phyloP scores from a whole-genome alignment of 2,888 invertebrate genomes.

The Choreutis nemorana region DNA sequence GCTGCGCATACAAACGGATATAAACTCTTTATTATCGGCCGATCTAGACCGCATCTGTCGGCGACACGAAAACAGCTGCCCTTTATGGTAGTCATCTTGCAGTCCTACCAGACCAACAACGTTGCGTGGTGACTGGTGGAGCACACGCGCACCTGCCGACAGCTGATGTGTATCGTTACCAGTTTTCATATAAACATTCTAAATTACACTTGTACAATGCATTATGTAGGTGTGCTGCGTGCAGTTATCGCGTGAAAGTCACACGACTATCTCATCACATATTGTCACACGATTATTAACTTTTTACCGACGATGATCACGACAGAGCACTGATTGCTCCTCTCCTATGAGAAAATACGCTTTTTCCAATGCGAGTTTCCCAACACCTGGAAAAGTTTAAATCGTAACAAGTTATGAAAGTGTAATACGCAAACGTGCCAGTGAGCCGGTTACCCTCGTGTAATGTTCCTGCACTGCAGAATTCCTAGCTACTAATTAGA shows the following conservation, averaged over 20 bases:
- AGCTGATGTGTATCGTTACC: conserved; percentile 26
- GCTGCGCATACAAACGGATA: conserved; percentile 48
- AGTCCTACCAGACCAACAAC: conserved; percentile 21
- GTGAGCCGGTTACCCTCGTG: conserved; percentile 31
- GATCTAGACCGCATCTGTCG: conserved; percentile 63
- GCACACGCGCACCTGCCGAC: conserved; percentile 54
- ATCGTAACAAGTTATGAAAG: conserved; percentile 63
- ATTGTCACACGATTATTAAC: conserved; percentile 33
- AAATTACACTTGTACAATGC: not conserved
- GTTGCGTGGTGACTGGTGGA: too few species aligned
- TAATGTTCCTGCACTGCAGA: conserved; percentile 41
- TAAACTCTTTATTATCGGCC: conserved; percentile 53
- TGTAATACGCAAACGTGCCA: conserved; percentile 43
- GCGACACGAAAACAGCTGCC: conserved; percentile 52
- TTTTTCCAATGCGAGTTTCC: conserved; percentile 46
- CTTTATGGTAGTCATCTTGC: conserved; percentile 38
- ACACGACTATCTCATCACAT: conserved; percentile 18
- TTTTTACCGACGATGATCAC: conserved; percentile 37
- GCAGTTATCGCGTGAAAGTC: conserved; percentile 39
- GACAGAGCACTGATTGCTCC: conserved; percentile 31
- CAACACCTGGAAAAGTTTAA: conserved; percentile 52
- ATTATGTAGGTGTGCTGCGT: conserved; percentile 19
- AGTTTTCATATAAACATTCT: not conserved
- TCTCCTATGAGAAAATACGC: conserved; percentile 50
- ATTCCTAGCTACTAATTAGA: conserved; percentile 22